phyloP scores from a whole-genome alignment of 1,140 invertebrate species.

The Homalodisca vitripennis region DNA sequence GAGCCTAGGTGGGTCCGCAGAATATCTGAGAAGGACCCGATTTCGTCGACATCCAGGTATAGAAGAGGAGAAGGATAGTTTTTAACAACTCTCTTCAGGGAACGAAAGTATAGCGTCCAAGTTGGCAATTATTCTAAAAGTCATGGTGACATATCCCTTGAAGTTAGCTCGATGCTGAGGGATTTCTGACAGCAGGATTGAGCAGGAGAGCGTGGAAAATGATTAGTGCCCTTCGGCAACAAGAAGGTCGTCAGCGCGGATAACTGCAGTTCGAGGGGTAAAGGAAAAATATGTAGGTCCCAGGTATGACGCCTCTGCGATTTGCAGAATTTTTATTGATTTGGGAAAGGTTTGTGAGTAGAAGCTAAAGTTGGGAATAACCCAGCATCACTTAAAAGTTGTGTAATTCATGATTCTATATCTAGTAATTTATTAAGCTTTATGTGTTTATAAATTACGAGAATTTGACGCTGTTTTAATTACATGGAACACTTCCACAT shows the following conservation, averaged over 20 bases:
- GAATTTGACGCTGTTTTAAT: no score
- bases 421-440: no score
- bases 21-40: not conserved
- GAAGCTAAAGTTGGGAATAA: no score
- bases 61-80: not conserved
- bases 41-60: not conserved
- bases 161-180: not conserved
- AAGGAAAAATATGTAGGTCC: conserved; percentile 11
- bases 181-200: not conserved
- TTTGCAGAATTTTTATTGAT: conserved; percentile 8
- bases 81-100: not conserved
- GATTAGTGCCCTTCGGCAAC: not conserved
- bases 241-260: not conserved
- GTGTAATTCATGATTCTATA: no score
- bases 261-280: not conserved
- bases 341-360: not conserved
- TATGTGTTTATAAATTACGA: no score
- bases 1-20: not conserved
- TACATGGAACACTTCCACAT: no score
- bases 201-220: not conserved
- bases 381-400: no score
- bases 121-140: conserved; percentile 1
- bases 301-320: conserved; percentile 8
- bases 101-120: not conserved
- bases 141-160: not conserved